Evolutionary conservation across 1,140 invertebrate genomes (phyloP), one percentile per base, ranked within the genome.

Genomic region (Drosophila yakuba): DNA sequence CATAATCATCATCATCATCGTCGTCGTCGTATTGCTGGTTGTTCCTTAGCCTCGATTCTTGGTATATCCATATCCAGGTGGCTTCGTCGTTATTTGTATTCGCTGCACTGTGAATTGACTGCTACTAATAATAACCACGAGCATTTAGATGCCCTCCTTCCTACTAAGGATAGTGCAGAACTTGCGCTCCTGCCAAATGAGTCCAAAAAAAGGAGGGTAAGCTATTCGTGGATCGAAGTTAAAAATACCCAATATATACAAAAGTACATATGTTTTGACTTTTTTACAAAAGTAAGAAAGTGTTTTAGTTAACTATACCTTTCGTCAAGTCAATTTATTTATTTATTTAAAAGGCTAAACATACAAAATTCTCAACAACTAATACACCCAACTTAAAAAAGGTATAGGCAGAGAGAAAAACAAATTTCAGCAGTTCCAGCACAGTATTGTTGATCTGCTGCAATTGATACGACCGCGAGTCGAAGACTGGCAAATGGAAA

Each of bases 31-130:
- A 5, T 23, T 45, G 15, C 17, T 44, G 14, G 36, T 28, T 25
- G 12, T 32, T 41, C 23, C 41, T 38, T 20, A 41, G 43, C 41
- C 28, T 35, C 45, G 35, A 56, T 23, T 71, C 38, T 14, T 23
- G 11, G 32, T 17, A 15, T 8, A 50, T 64, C 55, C 72, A 44
- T 52, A 59, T 56, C 38, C 76, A 84, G 80, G 71, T 83, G 76
- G 60, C 43, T 64, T 39, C n/a, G 51, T 63, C 57, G 76, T 77
- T 89, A 83, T 89, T 83, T 89, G 84, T 80, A 89, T 89, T 89
- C 74, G 63, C 75, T 69, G 75, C 80, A 88, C 88, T 83, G 63
- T 77, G 83, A 79, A 89, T 88, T 88, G 84, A 83, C 83, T 82
- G 66, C 79, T 54, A 82, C 84, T 80, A 83, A 89, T 88, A 88